phyloP scores from a whole-genome alignment of 2,113 vertebrate genomes.

The Cyphomyrus plagiostoma region DNA sequence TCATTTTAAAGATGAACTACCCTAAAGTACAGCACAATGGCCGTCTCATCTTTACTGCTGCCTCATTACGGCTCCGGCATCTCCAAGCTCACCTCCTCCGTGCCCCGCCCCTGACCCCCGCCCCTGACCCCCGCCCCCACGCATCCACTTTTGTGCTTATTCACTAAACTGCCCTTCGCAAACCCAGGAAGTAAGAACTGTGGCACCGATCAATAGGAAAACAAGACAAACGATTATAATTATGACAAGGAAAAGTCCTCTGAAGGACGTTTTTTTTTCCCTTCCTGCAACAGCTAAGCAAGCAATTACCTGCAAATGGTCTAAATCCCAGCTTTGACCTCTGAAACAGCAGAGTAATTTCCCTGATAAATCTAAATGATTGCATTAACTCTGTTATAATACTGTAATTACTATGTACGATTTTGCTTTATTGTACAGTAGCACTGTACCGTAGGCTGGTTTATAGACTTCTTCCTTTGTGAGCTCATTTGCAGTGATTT shows the following conservation, averaged over 20 bases:
- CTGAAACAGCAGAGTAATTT: slow-evolving; percentile 40
- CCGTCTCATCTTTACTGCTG: slow-evolving; percentile 63
- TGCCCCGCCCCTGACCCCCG: slow-evolving; percentile 29
- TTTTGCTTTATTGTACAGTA: slow-evolving; percentile 60
- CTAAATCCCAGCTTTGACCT: slow-evolving; percentile 39
- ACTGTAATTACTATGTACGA: slow-evolving; percentile 59
- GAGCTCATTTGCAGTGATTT: slow-evolving; percentile 34
- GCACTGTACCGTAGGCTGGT: slow-evolving; percentile 43
- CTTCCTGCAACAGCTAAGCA: slow-evolving; percentile 38
- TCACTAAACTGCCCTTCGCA: background rate
- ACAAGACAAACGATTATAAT: slow-evolving; percentile 56
- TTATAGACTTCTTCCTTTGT: slow-evolving; percentile 33
- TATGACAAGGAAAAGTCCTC: slow-evolving; percentile 38
- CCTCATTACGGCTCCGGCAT: slow-evolving; percentile 63
- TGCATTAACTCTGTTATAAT: slow-evolving; percentile 49
- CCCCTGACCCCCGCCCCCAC: background rate
- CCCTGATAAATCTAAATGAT: slow-evolving; percentile 49
- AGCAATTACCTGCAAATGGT: slow-evolving; percentile 37
- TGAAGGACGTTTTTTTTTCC: slow-evolving; percentile 45
- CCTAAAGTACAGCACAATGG: slow-evolving; percentile 70
- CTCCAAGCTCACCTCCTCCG: slow-evolving; percentile 50
- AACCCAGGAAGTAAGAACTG: background rate
- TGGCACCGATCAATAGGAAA: slow-evolving; percentile 49
- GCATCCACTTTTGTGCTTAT: background rate
- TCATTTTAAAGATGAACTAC: slow-evolving; percentile 74